These are phyloP conservation scores for Balaeniceps rex DNA, from an alignment of 2,113 vertebrate genomes.

Conservation along the genomic window DNA sequence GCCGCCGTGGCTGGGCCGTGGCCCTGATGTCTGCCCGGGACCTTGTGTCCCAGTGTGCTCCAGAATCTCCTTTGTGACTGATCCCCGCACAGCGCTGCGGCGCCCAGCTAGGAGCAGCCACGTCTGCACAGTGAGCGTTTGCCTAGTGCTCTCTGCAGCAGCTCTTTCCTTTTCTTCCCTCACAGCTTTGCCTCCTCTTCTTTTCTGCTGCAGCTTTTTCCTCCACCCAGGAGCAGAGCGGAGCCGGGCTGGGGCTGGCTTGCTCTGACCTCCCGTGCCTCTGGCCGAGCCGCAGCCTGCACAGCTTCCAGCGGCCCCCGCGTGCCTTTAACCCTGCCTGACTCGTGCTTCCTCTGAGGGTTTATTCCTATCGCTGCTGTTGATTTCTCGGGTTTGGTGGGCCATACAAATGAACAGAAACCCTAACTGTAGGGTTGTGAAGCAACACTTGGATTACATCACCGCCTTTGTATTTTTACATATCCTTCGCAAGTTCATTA, in stretches of 20 bases:
- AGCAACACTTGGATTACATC: slow-evolving; percentile 37
- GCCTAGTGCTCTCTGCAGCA: neutral
- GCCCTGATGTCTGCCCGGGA: neutral
- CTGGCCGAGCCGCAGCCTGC: neutral
- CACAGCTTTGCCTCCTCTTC: neutral
- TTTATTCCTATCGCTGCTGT: neutral
- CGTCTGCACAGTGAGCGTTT: fast-evolving
- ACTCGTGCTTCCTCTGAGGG: neutral
- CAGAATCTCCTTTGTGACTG: neutral
- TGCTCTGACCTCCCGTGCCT: neutral
- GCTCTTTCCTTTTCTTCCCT: neutral
- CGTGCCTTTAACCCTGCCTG: slow-evolving; percentile 2
- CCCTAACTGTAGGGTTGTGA: slow-evolving; percentile 9
- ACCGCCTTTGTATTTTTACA: slow-evolving; percentile 34
- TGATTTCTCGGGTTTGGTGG: neutral
- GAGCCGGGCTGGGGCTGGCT: neutral
- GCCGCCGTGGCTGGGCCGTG: fast-evolving
- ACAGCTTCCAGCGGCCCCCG: slow-evolving; percentile 16
- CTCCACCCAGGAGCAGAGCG: neutral
- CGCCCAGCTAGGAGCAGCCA: neutral
- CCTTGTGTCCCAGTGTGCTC: fast-evolving
- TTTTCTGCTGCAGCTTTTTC: neutral
- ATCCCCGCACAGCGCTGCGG: fast-evolving
- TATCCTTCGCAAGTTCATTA: neutral
- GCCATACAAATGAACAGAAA: neutral